phyloP scores from a whole-genome alignment of 2,797 vertebrate species.

The Melanotaenia nigrans region DNA sequence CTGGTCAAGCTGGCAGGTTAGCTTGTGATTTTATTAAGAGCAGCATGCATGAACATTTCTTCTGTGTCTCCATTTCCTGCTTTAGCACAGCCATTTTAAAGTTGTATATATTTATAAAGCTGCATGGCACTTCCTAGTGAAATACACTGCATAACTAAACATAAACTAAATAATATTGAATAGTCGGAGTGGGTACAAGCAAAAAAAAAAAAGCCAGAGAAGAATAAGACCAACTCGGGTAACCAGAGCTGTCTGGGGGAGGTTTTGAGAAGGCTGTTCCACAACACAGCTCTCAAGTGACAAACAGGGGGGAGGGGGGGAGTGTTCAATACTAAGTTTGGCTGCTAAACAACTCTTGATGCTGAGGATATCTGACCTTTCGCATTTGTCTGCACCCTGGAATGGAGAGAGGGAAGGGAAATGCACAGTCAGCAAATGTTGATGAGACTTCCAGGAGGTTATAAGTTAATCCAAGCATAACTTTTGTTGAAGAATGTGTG shows the following conservation, averaged over 20 bases:
- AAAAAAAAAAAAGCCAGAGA: not conserved
- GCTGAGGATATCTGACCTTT: constrained; percentile 64
- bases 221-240: constrained; percentile 26
- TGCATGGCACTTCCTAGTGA: not conserved
- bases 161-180: not conserved
- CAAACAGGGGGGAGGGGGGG: constrained; percentile 53
- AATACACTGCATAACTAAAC: not conserved
- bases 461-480: constrained; percentile 47
- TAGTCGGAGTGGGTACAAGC: not conserved
- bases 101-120: not conserved
- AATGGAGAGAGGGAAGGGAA: constrained; percentile 25
- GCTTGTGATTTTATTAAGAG: constrained; percentile 3
- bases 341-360: constrained; percentile 56
- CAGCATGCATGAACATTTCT: not conserved
- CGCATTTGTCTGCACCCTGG: constrained; percentile 50
- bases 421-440: constrained; percentile 15
- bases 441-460: constrained; percentile 25
- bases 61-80: not conserved
- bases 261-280: constrained; percentile 20
- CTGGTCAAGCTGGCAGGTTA: constrained; percentile 2
- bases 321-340: constrained; percentile 41
- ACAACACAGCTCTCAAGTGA: constrained; percentile 50
- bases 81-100: constrained; percentile 8
- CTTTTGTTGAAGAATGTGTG: constrained; percentile 14
- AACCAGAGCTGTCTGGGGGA: constrained; percentile 28